phyloP scores from a whole-genome alignment of 2,888 invertebrate species.

The Apoda limacodes region DNA sequence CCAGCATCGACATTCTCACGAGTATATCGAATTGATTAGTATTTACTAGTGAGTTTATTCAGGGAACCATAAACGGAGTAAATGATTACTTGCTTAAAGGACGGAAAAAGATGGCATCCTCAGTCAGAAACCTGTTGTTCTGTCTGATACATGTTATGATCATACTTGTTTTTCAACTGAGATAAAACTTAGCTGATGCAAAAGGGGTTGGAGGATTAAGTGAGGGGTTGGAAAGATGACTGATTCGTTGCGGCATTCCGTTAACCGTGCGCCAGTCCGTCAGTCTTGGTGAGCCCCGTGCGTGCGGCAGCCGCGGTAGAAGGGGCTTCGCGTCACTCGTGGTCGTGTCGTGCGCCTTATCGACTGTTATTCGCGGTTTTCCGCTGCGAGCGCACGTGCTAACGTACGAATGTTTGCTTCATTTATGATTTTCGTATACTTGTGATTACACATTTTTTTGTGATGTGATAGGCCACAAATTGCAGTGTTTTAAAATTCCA shows the following conservation, averaged over 20 bases:
- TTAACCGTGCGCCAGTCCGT: slow-evolving; percentile 27
- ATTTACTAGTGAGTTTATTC: slow-evolving; percentile 43
- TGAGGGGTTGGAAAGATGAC: slow-evolving; percentile 42
- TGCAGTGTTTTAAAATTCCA: no score
- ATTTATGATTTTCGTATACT: slow-evolving; percentile 45
- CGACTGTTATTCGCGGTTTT: slow-evolving; percentile 54
- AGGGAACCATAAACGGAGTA: slow-evolving; percentile 50
- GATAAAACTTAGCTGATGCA: slow-evolving; percentile 30
- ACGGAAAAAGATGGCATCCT: slow-evolving; percentile 53
- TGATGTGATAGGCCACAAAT: slow-evolving; percentile 58
- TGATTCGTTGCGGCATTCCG: slow-evolving; percentile 24
- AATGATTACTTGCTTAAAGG: slow-evolving; percentile 45
- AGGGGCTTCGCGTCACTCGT: slow-evolving; percentile 17
- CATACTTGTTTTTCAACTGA: slow-evolving; percentile 31
- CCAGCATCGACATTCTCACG: slow-evolving; percentile 32
- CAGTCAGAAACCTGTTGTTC: slow-evolving; percentile 30
- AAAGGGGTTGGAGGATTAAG: slow-evolving; percentile 29
- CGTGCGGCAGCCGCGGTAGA: slow-evolving; percentile 50
- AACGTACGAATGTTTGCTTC: slow-evolving; percentile 33
- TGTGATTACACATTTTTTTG: slow-evolving; percentile 58
- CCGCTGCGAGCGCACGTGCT: slow-evolving; percentile 60
- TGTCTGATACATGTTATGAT: slow-evolving; percentile 24
- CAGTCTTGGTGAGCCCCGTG: slow-evolving; percentile 57
- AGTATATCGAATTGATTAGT: slow-evolving; percentile 30
- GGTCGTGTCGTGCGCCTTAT: slow-evolving; percentile 34